A percentile compares a stretch with the other conserved stretches of the same genome.
These are phyloP conservation scores for Limnephilus auricula DNA, from an alignment of 2,888 invertebrate species.

Conservation along the genomic window DNA sequence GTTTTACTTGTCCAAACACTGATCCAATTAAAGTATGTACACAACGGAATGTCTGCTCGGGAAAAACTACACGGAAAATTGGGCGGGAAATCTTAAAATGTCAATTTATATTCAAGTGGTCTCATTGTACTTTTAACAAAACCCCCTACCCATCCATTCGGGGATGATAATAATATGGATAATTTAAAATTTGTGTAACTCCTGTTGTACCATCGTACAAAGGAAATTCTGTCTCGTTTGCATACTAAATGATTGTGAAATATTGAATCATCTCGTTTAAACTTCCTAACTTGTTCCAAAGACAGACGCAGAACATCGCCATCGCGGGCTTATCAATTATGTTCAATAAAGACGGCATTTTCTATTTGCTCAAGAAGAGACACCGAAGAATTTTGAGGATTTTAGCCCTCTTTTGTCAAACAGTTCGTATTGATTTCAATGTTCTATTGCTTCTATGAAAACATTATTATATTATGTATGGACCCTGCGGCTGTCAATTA, in stretches of 20 bases:
- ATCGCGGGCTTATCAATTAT: constrained; percentile 58
- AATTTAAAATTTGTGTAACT: constrained; percentile 60
- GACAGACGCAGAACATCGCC: constrained; percentile 44
- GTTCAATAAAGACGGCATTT: constrained; percentile 50
- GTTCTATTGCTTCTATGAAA: not conserved
- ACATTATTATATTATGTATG: not conserved
- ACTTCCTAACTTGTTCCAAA: constrained; percentile 45
- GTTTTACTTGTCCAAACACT: constrained; percentile 13
- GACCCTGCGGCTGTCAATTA: not conserved
- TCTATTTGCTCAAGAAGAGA: constrained; percentile 31
- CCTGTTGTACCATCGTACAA: constrained; percentile 47
- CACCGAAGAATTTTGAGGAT: not conserved
- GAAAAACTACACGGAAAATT: constrained; percentile 36
- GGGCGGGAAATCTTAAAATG: constrained; percentile 48
- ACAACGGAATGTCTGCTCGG: constrained; percentile 11
- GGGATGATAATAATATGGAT: constrained; percentile 59
- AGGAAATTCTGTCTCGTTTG: constrained; percentile 56
- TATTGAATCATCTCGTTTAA: constrained; percentile 55
- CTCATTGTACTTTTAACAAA: constrained; percentile 53
- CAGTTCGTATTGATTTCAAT: not conserved
- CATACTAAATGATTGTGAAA: constrained; percentile 62
- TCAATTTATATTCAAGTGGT: constrained; percentile 56
- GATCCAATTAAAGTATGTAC: constrained; percentile 30
- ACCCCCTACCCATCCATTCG: constrained; percentile 39
- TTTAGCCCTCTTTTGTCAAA: not conserved